phyloP scores from a whole-genome alignment of 2,113 vertebrate genomes.

The Muntiacus reevesi region DNA sequence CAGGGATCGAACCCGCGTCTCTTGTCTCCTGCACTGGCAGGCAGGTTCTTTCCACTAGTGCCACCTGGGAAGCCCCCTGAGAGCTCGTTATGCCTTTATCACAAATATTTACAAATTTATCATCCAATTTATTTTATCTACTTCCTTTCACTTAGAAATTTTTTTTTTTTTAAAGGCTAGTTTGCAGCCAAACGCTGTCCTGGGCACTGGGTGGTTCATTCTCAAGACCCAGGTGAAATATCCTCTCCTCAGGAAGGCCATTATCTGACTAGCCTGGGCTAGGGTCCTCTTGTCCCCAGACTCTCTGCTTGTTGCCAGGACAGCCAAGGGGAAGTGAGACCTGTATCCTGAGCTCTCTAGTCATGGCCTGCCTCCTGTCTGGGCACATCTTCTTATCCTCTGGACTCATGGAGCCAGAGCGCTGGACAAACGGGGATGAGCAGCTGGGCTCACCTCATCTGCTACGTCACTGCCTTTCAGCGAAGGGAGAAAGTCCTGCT shows the following conservation, averaged over 20 bases:
- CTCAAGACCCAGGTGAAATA: not conserved
- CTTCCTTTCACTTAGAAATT: not conserved
- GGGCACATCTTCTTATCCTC: fast-evolving
- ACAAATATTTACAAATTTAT: not conserved
- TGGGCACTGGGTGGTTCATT: not conserved
- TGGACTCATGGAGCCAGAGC: fast-evolving
- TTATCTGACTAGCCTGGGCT: not conserved
- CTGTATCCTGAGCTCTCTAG: fast-evolving
- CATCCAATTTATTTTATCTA: not conserved
- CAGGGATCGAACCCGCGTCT: fast-evolving
- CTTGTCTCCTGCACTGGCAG: not conserved
- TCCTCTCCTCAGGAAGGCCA: not conserved
- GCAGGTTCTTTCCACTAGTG: not conserved
- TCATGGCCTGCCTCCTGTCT: not conserved
- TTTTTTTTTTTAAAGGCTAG: not conserved
- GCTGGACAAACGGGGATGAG: too few relatives aligned
- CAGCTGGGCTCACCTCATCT: not conserved
- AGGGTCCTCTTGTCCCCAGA: not conserved
- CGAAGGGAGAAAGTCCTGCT: not conserved
- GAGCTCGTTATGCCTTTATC: not conserved
- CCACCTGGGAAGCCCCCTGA: not conserved
- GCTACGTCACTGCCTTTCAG: not conserved
- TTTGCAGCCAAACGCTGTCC: not conserved
- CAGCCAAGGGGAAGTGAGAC: not conserved
- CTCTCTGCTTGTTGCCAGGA: not conserved